Conservation (phyloP, 2,113 vertebrate genomes). For the Procavia capensis region DNA sequence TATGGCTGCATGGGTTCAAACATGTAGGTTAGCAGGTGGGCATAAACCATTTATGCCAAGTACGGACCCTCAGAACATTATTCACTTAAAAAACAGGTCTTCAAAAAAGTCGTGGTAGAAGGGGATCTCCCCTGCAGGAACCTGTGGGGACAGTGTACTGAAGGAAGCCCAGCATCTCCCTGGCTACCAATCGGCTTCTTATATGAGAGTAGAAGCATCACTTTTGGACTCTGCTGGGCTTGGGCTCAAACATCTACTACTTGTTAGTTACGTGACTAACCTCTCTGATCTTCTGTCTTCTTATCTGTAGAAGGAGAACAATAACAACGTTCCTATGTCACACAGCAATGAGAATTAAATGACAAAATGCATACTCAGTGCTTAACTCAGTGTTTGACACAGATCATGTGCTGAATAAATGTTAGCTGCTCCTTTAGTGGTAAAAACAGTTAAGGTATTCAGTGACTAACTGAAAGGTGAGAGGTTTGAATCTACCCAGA, state of each 20-base stretch:
- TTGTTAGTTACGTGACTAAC: not conserved
- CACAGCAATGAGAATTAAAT: not conserved
- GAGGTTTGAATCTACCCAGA: not conserved
- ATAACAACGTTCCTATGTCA: not conserved
- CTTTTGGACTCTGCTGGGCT: not conserved
- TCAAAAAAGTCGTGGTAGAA: not conserved
- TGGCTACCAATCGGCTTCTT: not conserved
- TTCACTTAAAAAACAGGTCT: not conserved
- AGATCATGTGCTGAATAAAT: not conserved
- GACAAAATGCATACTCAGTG: not conserved
- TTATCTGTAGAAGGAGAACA: not conserved
- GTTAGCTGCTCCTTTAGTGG: not conserved
- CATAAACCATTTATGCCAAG: no score
- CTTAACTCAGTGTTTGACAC: not conserved
- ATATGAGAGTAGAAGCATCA: not conserved
- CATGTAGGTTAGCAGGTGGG: no score
- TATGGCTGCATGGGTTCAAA: no score
- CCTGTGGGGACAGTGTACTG: not conserved
- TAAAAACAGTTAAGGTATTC: not conserved
- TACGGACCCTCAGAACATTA: not conserved
- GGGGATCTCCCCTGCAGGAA: not conserved
- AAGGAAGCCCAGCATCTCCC: not conserved
- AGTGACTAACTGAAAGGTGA: not conserved
- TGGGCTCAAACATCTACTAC: not conserved
- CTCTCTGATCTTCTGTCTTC: constrained; percentile 9